These are phyloP conservation scores for Callipepla squamata DNA, from an alignment of 2,113 vertebrate species.

Conservation along the genomic window DNA sequence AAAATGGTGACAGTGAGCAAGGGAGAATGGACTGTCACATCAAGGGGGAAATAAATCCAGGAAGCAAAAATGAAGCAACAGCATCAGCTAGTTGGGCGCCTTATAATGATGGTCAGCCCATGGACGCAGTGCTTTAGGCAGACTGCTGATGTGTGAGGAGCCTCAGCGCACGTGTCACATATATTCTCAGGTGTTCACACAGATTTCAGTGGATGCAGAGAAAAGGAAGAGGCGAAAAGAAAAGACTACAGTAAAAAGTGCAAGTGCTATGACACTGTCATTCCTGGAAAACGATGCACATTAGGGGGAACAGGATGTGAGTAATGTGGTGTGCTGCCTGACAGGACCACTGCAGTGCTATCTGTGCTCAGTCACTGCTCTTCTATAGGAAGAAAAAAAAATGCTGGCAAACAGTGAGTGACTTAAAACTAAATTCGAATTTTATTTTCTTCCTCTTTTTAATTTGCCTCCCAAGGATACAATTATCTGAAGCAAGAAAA, in stretches of 20 bases:
- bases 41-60: conserved; percentile 20
- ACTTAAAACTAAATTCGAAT: conserved; percentile 18
- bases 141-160: conserved; percentile 48
- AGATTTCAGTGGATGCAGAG: conserved; percentile 11
- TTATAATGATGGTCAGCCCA: conserved; percentile 59
- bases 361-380: neutral
- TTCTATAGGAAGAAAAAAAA: neutral
- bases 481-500: conserved; percentile 17
- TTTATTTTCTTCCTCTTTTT: neutral
- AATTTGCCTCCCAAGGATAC: conserved; percentile 50
- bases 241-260: neutral
- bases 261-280: neutral
- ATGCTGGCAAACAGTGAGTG: neutral
- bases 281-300: neutral
- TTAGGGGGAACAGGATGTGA: neutral
- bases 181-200: conserved; percentile 31
- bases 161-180: neutral
- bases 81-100: conserved; percentile 35
- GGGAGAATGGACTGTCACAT: conserved; percentile 49
- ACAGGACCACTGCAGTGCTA: neutral
- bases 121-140: conserved; percentile 55
- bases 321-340: neutral
- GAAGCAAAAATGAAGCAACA: conserved; percentile 37
- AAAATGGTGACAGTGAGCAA: conserved; percentile 23
- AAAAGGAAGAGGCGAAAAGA: neutral